Evolutionary conservation across 1,140 invertebrate species (phyloP), one percentile per base, ranked within the genome.

Genomic region (Drosophila paulistorum): DNA sequence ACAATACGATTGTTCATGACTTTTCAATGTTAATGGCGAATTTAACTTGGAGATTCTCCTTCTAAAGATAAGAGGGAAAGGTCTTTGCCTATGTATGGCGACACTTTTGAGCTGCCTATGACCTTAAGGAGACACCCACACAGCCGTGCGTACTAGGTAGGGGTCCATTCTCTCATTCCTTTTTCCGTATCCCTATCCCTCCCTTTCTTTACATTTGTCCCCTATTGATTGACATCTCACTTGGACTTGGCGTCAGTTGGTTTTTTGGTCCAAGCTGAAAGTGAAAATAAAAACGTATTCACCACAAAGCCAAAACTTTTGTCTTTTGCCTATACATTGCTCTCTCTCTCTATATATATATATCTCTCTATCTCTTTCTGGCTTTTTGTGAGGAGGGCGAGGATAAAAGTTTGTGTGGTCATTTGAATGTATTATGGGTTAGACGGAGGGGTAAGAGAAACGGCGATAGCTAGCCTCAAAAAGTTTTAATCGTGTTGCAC

Each of bases 281-380:
- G 45, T 48, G 45, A 48, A 48, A 48, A 48, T 48, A 48, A 51
- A 51, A 51, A 51, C 45, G 45, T 51, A 51, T 51, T 51, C 45
- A 51, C 45, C 45, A 51, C 45, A 51, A 51, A 20, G 45, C 45
- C 23, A 20, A 48, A 51, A 51, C 45, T 51, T 51, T 51, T 51
- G 45, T 51, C 45, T 51, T 51, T 20, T 9, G 2, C 45, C 17
- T 23, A 20, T 51, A 17, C 45, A 42, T n/a, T 7, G 14, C 42
- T 13, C n/a, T 17, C n/a, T 14, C 42, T 45, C n/a, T 5, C 11
- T 41, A 13, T 3, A 0, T n/a, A n/a, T n/a, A n/a, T n/a, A n/a
- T n/a, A 4, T n/a, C 6, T 30, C 30, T 30, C 30, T 30, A 0
- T 30, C 30, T 30, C 30, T 30, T 7, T 30, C 30, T 30, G 30